Base-by-base conservation (phyloP, 1,140 invertebrate species). In the Drosophila setifemur region DNA sequence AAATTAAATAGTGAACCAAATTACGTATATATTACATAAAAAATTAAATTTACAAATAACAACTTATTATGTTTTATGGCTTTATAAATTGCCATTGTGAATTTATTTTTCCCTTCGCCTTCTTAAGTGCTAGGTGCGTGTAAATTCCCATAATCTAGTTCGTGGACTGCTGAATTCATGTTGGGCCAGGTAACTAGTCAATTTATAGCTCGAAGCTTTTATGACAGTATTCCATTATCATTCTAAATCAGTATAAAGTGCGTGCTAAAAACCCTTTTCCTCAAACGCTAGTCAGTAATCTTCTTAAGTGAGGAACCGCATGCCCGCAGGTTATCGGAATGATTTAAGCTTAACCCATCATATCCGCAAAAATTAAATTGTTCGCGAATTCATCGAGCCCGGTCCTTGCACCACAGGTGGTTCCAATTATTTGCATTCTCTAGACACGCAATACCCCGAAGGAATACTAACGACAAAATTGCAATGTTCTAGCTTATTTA, bases 361-460 rank as follows among this genome's bases (percentile, higher is more conserved):
- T 28, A 57, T 43, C 26, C 52, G 19, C 25, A 33, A 16, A 43
- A 61, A 21, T 58, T 49, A 64, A 61, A 64, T 63, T 37, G 40
- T 61, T 55, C 8, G 50, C 57, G 55, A 16, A 44, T 35, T 42
- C 25, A 16, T 19, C 14, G 6, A 12, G 3, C 23, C 12, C 6
- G n/a, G n/a, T 28, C 21, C 25, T 60, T 25, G 60, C 60, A 61
- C 55, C 8, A 45, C 57, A 63, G 60, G 60, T 64, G 60, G 55
- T 25, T 39, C 19, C 19, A 29, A 7, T 9, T 33, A 40, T 16
- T 44, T 35, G 33, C 33, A 39, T 21, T 3, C 42, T n/a, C 42
- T n/a, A 14, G 14, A 64, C 57, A 64, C 60, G 60, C 60, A 64
- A 64, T 63, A n/a, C 31, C 18, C 1, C 8, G 5, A 39, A 35